Base-by-base conservation (phyloP, 2,113 vertebrate species). In the Saccopteryx leptura region DNA sequence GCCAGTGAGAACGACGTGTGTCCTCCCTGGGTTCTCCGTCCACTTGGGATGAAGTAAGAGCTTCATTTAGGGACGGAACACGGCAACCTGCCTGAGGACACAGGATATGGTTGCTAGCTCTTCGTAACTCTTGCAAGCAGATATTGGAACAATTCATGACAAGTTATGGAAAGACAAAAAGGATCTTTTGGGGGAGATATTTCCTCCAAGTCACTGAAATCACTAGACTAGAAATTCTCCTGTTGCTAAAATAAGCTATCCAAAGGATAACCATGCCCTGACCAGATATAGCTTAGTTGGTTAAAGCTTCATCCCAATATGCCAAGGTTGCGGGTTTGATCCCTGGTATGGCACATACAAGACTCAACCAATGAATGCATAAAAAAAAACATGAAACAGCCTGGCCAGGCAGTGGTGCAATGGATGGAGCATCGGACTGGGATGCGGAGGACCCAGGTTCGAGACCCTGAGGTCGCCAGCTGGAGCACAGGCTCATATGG, bases 11-110 rank as follows among this genome's bases (percentile, higher is more conserved):
- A 54, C 0, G 26, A 19, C 71, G 46, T 50, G 1, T 28, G 33
- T 50, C 58, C 18, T 48, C 33, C 50, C 54, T 46, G 65, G 61
- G 14, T 24, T 68, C n/a, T 33, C 50, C 6, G 7, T 48, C n/a
- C 0, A 1, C 9, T 31, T 75, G 21, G 7, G 12, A 17, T 83
- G 60, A 19, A n/a, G 14, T 1, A 58, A 69, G 28, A 26, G 19
- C 4, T 48, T 10, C 23, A 23, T 2, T 14, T 50, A 4, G 0
- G 3, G 52, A 1, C 4, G 0, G 24, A 52, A 79, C 66, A 28
- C 33, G 48, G 17, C 23, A 66, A 15, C 31, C 46, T 54, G 61
- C 58, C 31, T 21, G 9, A 24, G 48, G 50, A 33, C 50, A 6
- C 3, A 4, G 33, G 11, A 24, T 1, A 48, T 23, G 26, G 12